Evolutionary conservation across 1,140 invertebrate species (phyloP).

Genomic region (Drosophila mojavensis): DNA sequence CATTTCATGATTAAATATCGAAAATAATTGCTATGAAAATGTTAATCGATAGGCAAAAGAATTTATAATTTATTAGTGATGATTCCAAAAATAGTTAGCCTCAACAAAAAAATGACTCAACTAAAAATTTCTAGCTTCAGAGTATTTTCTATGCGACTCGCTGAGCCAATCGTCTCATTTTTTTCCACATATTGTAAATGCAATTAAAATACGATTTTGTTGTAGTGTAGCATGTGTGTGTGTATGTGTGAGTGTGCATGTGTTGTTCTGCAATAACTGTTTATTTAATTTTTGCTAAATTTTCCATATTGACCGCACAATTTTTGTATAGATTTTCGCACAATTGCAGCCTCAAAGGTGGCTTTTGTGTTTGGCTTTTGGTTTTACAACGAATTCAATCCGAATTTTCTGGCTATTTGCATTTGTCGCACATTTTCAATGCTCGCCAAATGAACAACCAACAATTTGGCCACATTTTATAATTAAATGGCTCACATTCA

Average conservation of each 20-base stretch:
- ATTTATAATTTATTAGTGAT: too few relatives aligned
- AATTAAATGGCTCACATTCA: slow-evolving; percentile 32
- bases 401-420: slow-evolving; percentile 54
- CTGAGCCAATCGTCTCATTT: not conserved
- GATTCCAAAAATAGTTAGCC: too few relatives aligned
- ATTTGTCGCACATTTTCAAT: slow-evolving; percentile 50
- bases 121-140: not conserved
- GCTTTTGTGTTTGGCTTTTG: slow-evolving; percentile 77
- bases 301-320: slow-evolving; percentile 58
- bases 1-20: too few relatives aligned
- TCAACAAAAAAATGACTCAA: too few relatives aligned
- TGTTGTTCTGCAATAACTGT: slow-evolving; percentile 42
- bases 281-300: slow-evolving; percentile 73
- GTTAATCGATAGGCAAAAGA: too few relatives aligned
- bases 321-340: slow-evolving; percentile 48
- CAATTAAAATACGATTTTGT: slow-evolving; percentile 73
- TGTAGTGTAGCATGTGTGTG: slow-evolving; percentile 16
- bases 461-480: slow-evolving; percentile 61
- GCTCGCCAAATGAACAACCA: slow-evolving; percentile 33
- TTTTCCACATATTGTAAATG: slow-evolving; percentile 41
- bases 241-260: slow-evolving; percentile 1
- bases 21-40: too few relatives aligned
- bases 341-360: slow-evolving; percentile 74
- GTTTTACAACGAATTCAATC: slow-evolving; percentile 64
- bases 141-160: slow-evolving; percentile 18